Base-by-base conservation (phyloP, 2,797 vertebrate genomes). In the Salarias fasciatus region DNA sequence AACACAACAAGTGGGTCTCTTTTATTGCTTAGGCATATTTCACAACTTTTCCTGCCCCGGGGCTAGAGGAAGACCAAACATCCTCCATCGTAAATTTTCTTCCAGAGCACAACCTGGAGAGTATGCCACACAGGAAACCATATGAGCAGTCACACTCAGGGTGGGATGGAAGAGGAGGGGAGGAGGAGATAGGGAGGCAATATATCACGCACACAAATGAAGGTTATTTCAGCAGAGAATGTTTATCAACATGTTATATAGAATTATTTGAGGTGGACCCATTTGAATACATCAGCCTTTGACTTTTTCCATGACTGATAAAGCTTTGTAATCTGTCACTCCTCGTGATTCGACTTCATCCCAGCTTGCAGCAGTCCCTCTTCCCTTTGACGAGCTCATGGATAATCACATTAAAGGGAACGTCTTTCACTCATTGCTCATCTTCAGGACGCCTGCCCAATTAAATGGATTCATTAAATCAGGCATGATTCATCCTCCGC, bases 11-110 rank as follows among this genome's bases (percentile, higher is more conserved):
- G 59, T 75, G 75, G 79, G 56, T 77, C 53, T 78, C 66, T 85
- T 90, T 92, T 89, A 90, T 84, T 88, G 82, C 86, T 81, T 66
- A 88, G 82, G 77, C 87, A 90, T 91, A 91, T 91, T 92, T 92
- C 85, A 89, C 82, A 87, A 82, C 83, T 86, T 84, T 85, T 91
- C 86, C 85, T 87, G 86, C 80, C 87, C 82, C 46, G 74, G 58
- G 83, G 85, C 83, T 50, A 72, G 62, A 89, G 83, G 80, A 84
- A 86, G 84, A 89, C 83, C 85, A 89, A 90, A 85, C 87, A 88
- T 91, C 86, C 87, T 89, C 81, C 66, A n/a, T 86, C 84, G 40
- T 92, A 91, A 91, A 92, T 91, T 69, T 87, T 72, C 82, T 81
- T 42, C 53, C 10, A 65, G 44, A 76, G 77, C 69, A 63, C 61